These are phyloP conservation scores for Steatornis caripensis DNA, from an alignment of 2,113 vertebrate genomes.

Conservation along the genomic window DNA sequence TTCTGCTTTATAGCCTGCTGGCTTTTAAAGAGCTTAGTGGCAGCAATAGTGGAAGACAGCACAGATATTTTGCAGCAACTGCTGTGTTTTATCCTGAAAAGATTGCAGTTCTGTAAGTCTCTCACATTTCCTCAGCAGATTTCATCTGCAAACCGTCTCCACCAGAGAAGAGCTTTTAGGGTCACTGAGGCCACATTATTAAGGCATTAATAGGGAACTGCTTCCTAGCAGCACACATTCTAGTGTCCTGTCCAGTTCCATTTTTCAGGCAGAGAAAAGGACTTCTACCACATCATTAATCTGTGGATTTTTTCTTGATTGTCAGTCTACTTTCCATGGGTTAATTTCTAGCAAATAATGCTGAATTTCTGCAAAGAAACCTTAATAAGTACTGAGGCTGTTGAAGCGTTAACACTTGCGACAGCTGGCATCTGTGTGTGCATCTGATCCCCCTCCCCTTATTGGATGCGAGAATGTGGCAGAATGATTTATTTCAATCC, in stretches of 20 bases:
- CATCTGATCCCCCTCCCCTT: neutral
- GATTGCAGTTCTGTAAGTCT: neutral
- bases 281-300: neutral
- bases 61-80: neutral
- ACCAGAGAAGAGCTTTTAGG: neutral
- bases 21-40: neutral
- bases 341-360: neutral
- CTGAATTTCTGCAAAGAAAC: neutral
- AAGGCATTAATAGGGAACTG: neutral
- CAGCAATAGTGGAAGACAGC: neutral
- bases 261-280: neutral
- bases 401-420: neutral
- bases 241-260: neutral
- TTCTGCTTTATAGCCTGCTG: neutral
- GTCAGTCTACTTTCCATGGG: neutral
- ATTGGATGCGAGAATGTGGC: neutral
- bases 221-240: neutral
- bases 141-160: neutral
- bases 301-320: neutral
- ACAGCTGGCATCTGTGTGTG: neutral
- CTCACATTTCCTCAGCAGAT: neutral
- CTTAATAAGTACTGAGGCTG: neutral
- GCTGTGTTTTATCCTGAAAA: neutral
- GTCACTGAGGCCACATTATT: neutral
- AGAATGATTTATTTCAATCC: slow-evolving; percentile 2